Conservation (phyloP, 2,113 vertebrate species). For the Vidua macroura region DNA sequence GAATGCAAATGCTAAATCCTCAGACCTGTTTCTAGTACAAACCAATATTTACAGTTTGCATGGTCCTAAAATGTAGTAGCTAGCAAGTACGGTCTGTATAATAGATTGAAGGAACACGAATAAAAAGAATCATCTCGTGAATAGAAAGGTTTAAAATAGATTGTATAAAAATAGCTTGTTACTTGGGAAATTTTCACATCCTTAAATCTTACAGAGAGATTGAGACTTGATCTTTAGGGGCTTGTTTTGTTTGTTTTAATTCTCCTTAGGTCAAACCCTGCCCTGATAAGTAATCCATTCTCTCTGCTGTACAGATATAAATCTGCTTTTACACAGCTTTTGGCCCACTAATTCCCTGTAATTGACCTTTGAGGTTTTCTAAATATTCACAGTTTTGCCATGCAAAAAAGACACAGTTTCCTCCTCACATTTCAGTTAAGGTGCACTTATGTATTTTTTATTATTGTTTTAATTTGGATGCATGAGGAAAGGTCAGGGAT, state of each 20-base stretch:
- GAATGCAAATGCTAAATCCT: neutral
- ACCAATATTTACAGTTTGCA: constrained; percentile 24
- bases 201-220: constrained; percentile 10
- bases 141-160: constrained; percentile 60
- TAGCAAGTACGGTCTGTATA: constrained; percentile 10
- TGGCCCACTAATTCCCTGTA: neutral
- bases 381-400: neutral
- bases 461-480: neutral
- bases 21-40: neutral
- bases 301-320: neutral
- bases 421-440: neutral
- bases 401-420: neutral
- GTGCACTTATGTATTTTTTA: neutral
- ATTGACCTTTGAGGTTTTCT: constrained; percentile 5
- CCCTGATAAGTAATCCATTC: neutral
- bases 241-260: neutral
- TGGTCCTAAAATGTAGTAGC: constrained; percentile 7
- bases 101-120: constrained; percentile 22
- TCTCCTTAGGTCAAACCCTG: neutral
- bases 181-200: constrained; percentile 56
- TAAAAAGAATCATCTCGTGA: constrained; percentile 35
- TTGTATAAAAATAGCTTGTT: constrained; percentile 59
- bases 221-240: neutral
- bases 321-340: neutral
- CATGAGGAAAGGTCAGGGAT: neutral